phyloP scores from a whole-genome alignment of 2,888 invertebrate species.

The Selenia dentaria region DNA sequence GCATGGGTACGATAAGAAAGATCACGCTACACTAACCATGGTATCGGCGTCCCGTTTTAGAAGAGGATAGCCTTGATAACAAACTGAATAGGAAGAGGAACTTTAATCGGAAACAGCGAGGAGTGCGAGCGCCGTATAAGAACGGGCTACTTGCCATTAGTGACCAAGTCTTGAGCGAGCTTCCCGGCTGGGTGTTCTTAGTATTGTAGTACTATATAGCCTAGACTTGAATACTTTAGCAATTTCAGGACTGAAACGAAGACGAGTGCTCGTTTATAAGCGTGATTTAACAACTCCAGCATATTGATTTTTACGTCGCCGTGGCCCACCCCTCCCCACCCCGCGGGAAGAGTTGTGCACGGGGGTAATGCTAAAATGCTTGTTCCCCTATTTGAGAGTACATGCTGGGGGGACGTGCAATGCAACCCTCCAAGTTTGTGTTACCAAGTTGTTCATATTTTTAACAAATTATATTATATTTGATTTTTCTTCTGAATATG shows the following conservation, averaged over 20 bases:
- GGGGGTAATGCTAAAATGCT: conserved; percentile 85
- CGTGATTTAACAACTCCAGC: conserved; percentile 92
- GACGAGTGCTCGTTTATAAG: conserved; percentile 86
- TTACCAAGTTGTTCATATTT: conserved; percentile 11
- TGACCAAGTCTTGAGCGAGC: conserved; percentile 4
- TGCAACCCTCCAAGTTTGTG: conserved; percentile 34
- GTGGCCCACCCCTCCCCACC: conserved; percentile 77
- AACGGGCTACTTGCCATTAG: conserved; percentile 5
- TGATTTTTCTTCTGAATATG: background rate
- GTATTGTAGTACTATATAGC: conserved; percentile 43
- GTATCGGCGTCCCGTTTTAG: no score
- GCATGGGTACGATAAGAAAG: no score
- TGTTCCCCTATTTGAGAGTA: conserved; percentile 85
- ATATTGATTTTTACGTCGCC: conserved; percentile 86
- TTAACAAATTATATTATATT: conserved; percentile 1
- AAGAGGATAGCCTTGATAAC: no score
- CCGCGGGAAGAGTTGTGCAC: conserved; percentile 84
- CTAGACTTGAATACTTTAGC: conserved; percentile 64
- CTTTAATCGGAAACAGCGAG: no score
- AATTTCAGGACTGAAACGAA: conserved; percentile 83
- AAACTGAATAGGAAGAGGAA: no score
- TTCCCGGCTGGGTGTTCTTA: background rate
- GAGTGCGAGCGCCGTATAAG: no score
- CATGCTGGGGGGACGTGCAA: conserved; percentile 80
- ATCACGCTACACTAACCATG: no score